Percentiles rank a stretch among this genome's conserved stretches.
Evolutionary conservation across 2,113 vertebrate genomes (phyloP).

Genomic region (Macquaria ambigua): DNA sequence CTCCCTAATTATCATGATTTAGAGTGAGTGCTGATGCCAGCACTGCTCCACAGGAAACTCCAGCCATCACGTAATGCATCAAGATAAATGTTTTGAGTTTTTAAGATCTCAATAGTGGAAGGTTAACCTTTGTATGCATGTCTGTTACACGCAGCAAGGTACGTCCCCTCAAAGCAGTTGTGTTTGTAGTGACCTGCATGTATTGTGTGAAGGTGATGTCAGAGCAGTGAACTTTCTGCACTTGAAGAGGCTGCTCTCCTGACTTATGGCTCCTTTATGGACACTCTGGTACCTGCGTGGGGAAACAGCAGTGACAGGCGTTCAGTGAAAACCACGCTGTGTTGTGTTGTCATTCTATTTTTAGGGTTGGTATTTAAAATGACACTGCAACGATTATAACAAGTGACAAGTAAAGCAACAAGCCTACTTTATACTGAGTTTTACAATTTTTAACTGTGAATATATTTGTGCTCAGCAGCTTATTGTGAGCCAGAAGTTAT

Average conservation of each 20-base stretch:
- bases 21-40: constrained; percentile 22
- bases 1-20: constrained; percentile 51
- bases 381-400: constrained; percentile 17
- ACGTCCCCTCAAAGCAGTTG: constrained; percentile 33
- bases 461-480: background rate
- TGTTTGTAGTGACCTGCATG: constrained; percentile 39
- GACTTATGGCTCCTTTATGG: constrained; percentile 24
- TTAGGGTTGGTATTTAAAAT: constrained; percentile 55
- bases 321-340: background rate
- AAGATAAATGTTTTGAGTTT: background rate
- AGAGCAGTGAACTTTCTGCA: constrained; percentile 21
- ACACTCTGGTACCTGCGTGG: constrained; percentile 5
- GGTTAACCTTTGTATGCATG: background rate
- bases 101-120: background rate
- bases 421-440: constrained; percentile 1
- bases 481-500: background rate
- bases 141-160: constrained; percentile 15
- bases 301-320: background rate
- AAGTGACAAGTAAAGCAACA: constrained; percentile 52
- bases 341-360: constrained; percentile 50
- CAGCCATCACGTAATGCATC: constrained; percentile 4
- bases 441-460: background rate
- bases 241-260: constrained; percentile 20
- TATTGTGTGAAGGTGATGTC: background rate
- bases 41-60: constrained; percentile 33